Conservation (phyloP, 2,888 invertebrate species). For the Galerucella nymphaeae region DNA sequence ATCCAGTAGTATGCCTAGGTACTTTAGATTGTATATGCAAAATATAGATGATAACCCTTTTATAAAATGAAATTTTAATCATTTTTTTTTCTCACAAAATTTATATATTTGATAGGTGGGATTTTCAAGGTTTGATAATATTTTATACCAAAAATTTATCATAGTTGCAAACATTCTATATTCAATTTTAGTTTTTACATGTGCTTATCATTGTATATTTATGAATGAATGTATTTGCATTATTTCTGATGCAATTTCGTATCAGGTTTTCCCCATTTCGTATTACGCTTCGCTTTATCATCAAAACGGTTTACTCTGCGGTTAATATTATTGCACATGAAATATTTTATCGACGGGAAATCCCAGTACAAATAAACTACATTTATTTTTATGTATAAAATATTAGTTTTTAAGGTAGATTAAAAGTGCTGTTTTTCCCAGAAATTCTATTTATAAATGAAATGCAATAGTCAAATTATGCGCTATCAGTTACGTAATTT, state of each 20-base stretch:
- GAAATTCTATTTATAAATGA: not conserved
- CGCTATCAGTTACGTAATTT: too few relatives aligned
- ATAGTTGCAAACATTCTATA: not conserved
- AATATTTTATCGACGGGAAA: not conserved
- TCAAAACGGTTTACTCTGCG: not conserved
- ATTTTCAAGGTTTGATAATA: too few relatives aligned
- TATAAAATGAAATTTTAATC: too few relatives aligned
- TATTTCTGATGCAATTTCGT: slow-evolving; percentile 6
- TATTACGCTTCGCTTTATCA: not conserved
- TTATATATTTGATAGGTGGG: too few relatives aligned
- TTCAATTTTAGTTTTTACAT: not conserved
- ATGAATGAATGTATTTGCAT: not conserved
- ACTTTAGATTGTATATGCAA: too few relatives aligned
- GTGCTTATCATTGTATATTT: not conserved
- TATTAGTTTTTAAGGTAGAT: not conserved
- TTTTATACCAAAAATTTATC: too few relatives aligned
- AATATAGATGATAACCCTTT: too few relatives aligned
- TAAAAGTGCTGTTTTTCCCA: not conserved
- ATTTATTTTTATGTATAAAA: not conserved
- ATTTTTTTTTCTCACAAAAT: too few relatives aligned
- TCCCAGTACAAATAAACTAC: not conserved
- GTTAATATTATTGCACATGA: not conserved
- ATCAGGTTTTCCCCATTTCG: slow-evolving; percentile 10
- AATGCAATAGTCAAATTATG: not conserved
- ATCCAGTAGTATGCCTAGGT: too few relatives aligned